phyloP scores from a whole-genome alignment of 2,888 invertebrate species.

The Seira sanloemensis region DNA sequence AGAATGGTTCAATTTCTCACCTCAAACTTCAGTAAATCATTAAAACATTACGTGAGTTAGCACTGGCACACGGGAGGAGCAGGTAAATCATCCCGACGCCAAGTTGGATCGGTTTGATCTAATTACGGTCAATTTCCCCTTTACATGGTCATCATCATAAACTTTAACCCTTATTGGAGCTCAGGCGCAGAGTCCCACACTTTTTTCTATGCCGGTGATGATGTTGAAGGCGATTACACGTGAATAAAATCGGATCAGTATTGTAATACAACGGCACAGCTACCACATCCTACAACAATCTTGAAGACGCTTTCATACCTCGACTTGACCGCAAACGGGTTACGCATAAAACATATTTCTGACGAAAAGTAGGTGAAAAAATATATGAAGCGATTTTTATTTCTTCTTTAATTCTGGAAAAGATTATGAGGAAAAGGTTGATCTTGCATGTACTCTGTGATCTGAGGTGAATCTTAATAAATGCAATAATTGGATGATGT shows the following conservation, averaged over 20 bases:
- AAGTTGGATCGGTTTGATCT: slow-evolving; percentile 47
- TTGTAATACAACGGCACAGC: background rate
- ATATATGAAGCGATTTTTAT: slow-evolving; percentile 27
- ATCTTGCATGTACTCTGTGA: background rate
- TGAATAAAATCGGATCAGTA: background rate
- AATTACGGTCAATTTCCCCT: slow-evolving; percentile 56
- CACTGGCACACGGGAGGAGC: background rate
- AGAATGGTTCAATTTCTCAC: no score
- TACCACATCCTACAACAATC: background rate
- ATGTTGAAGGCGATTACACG: background rate
- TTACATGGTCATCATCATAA: background rate
- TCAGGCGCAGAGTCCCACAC: background rate
- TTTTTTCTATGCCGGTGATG: background rate
- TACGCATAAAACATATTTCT: slow-evolving; percentile 12
- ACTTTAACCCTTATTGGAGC: background rate
- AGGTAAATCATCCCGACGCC: slow-evolving; percentile 67
- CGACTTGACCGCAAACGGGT: slow-evolving; percentile 37
- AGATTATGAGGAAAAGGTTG: slow-evolving; percentile 8
- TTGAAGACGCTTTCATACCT: slow-evolving; percentile 22
- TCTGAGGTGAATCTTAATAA: slow-evolving; percentile 39
- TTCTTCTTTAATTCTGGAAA: slow-evolving; percentile 20
- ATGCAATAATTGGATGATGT: slow-evolving; percentile 48
- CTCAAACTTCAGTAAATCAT: background rate
- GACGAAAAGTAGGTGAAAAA: slow-evolving; percentile 28
- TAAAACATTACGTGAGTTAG: background rate